A percentile compares a stretch with the other conserved stretches of the same genome.
Conservation (phyloP, 2,888 invertebrate species). For the Thecocarcelia acutangulata region DNA sequence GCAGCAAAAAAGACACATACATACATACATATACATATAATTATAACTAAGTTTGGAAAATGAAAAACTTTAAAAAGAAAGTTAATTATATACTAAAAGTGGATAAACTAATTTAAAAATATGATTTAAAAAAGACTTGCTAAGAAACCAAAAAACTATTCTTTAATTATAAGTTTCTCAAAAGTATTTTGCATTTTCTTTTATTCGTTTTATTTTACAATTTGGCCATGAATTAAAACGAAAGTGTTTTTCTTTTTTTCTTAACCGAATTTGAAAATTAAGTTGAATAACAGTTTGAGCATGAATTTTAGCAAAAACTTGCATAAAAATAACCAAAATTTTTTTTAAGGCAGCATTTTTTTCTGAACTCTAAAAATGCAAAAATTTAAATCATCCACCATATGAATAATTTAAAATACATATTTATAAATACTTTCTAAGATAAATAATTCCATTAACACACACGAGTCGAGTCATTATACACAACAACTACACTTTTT, state of each 20-base stretch:
- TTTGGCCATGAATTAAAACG: constrained; percentile 59
- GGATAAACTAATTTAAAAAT: constrained; percentile 51
- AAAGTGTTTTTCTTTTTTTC: constrained; percentile 44
- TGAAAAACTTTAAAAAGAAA: constrained; percentile 51
- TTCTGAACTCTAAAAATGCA: constrained; percentile 12
- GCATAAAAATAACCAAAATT: constrained; percentile 34
- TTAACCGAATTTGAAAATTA: constrained; percentile 11
- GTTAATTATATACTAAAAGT: constrained; percentile 63
- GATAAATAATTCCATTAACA: background rate
- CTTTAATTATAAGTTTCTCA: constrained; percentile 52
- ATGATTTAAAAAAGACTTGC: constrained; percentile 27
- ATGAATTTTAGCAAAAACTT: constrained; percentile 33
- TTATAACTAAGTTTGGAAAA: constrained; percentile 49
- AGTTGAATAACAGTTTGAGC: constrained; percentile 38
- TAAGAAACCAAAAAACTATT: constrained; percentile 55
- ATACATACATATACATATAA: constrained; percentile 3
- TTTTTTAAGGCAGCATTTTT: constrained; percentile 26
- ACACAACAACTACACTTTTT: too few species aligned
- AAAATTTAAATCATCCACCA: constrained; percentile 8
- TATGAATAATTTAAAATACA: background rate
- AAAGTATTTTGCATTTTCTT: constrained; percentile 33
- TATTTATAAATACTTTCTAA: constrained; percentile 5
- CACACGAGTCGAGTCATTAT: too few species aligned
- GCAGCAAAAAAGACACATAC: background rate
- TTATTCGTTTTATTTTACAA: constrained; percentile 15